phyloP scores from a whole-genome alignment of 2,113 vertebrate genomes.

The Corythornis madagascariensis region DNA sequence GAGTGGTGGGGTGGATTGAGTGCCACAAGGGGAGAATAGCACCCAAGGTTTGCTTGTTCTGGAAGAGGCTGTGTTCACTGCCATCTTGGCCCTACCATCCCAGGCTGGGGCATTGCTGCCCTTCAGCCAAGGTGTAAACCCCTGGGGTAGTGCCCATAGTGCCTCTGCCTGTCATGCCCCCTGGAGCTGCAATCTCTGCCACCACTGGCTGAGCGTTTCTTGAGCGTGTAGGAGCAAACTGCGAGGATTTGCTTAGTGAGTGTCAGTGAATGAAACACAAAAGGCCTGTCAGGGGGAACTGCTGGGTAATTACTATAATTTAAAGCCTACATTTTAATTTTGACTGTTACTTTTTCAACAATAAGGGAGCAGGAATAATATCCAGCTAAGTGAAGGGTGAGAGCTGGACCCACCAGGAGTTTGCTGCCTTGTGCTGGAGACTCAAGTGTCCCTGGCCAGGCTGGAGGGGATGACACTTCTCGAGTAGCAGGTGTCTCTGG shows the following conservation, averaged over 20 bases:
- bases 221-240: constrained; percentile 4
- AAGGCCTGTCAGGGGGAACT: constrained; percentile 59
- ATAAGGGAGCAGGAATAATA: constrained; percentile 55
- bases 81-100: fast-evolving
- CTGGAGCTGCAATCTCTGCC: not conserved
- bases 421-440: not conserved
- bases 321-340: constrained; percentile 62
- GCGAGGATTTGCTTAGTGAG: constrained; percentile 48
- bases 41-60: fast-evolving
- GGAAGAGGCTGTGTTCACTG: not conserved
- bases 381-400: constrained; percentile 12
- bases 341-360: constrained; percentile 56
- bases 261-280: constrained; percentile 49
- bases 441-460: fast-evolving
- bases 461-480: not conserved
- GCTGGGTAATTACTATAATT: constrained; percentile 60
- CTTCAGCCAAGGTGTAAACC: not conserved
- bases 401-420: not conserved
- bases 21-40: fast-evolving
- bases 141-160: fast-evolving
- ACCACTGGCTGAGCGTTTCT: not conserved
- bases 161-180: not conserved
- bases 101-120: not conserved
- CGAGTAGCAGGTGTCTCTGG: not conserved
- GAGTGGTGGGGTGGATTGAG: fast-evolving